These are phyloP conservation scores for Pseudochirops cupreus DNA, from an alignment of 2,797 vertebrate species.

Conservation along the genomic window DNA sequence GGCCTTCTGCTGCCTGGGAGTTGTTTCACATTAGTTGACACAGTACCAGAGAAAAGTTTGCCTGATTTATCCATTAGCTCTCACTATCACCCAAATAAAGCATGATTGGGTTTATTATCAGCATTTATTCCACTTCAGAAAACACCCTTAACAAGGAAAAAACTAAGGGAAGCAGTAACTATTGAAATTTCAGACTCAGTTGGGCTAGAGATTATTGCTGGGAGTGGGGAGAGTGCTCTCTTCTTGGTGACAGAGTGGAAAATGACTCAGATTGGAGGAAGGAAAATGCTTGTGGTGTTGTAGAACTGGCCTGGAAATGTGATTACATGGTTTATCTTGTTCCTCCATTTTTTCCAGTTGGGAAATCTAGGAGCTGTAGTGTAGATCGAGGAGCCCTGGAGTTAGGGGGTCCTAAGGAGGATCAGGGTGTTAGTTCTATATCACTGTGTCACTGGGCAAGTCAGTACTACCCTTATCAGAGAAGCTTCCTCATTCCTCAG, in stretches of 20 bases:
- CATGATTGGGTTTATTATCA: background rate
- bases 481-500: background rate
- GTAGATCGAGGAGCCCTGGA: background rate
- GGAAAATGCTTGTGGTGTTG: background rate
- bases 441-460: background rate
- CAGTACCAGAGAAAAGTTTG: background rate
- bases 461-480: background rate
- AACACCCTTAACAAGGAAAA: background rate
- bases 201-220: background rate
- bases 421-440: background rate
- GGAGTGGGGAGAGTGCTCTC: background rate
- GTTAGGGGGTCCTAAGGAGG: background rate
- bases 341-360: background rate
- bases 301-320: background rate
- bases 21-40: background rate
- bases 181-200: background rate
- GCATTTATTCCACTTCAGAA: background rate
- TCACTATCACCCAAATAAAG: constrained; percentile 3
- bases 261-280: background rate
- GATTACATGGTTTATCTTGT: background rate
- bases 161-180: background rate
- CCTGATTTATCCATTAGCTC: background rate
- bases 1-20: background rate
- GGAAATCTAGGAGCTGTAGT: background rate
- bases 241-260: background rate